phyloP scores from a whole-genome alignment of 2,113 vertebrate genomes.

The Calidris pygmaea region DNA sequence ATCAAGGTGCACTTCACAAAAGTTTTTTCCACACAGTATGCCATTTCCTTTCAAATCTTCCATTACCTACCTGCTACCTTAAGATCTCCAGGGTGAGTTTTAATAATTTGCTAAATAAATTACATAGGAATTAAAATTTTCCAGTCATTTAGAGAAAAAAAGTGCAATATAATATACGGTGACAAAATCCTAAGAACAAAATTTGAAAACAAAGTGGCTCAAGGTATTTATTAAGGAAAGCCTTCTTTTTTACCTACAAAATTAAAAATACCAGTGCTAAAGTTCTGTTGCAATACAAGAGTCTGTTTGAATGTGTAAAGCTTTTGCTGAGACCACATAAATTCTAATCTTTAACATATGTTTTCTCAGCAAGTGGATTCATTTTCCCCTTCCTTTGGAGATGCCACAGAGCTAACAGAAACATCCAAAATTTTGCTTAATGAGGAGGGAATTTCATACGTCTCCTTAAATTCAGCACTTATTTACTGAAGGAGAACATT shows the following conservation, averaged over 20 bases:
- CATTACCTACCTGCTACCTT: not conserved
- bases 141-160: not conserved
- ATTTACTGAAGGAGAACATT: not conserved
- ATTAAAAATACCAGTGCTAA: not conserved
- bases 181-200: not conserved
- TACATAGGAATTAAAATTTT: not conserved
- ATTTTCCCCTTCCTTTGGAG: not conserved
- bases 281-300: not conserved
- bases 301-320: not conserved
- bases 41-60: not conserved
- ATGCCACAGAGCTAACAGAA: not conserved
- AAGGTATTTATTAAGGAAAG: not conserved
- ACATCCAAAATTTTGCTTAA: not conserved
- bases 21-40: not conserved
- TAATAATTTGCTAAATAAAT: not conserved
- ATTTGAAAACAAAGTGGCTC: not conserved
- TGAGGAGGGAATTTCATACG: not conserved
- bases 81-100: not conserved
- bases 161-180: rapidly evolving
- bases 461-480: not conserved
- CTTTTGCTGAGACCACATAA: not conserved
- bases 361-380: not conserved
- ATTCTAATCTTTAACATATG: not conserved
- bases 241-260: not conserved
- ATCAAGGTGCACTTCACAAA: not conserved